Base-by-base conservation (phyloP, 2,888 invertebrate species). In the Salticus scenicus region DNA sequence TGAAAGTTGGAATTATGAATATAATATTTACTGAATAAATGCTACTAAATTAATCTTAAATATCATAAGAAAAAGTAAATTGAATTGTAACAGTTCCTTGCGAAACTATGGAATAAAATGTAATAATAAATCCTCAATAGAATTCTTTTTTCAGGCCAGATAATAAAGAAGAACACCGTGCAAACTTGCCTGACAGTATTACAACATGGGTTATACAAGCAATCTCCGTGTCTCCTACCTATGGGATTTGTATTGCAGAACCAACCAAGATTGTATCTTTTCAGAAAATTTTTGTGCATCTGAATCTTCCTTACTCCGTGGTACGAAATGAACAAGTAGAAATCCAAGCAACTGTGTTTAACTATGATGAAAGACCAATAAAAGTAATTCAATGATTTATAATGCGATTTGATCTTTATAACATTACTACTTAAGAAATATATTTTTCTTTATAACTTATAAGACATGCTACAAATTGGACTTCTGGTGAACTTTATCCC, bases 241-340 rank as follows among this genome's bases (percentile, higher is more conserved):
- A 83, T n/a, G 89, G 89, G 1, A 81, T 89, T n/a, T 89, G 89
- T 37, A 64, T 88, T 1, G 74, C 84, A 1, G 67, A 88, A 20
- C 37, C 37, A 5, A 77, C 87, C 51, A 77, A 77, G 51, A 57
- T 89, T 24, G 69, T 83, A 0, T 77, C 88, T 12, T 84, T 83
- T 33, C 87, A 89, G 63, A 83, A 85, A 37, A 28, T 89, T 12
- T 89, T 89, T 47, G 30, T 89, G 24, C 88, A 89, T 20, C 70
- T 89, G 7, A 78, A 88, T 41, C 70, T 89, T n/a, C 89, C 89
- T 0, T 89, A 89, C 76, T 83, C 85, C 12, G 88, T 89, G 14
- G 87, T 89, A n/a, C 76, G 87, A 51, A 87, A 88, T 64, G 89
- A 89, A 72, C 89, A 89, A 69, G 67, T 88, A 24, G 89, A 89